phyloP scores from a whole-genome alignment of 2,113 vertebrate genomes.

The Halichoerus grypus region DNA sequence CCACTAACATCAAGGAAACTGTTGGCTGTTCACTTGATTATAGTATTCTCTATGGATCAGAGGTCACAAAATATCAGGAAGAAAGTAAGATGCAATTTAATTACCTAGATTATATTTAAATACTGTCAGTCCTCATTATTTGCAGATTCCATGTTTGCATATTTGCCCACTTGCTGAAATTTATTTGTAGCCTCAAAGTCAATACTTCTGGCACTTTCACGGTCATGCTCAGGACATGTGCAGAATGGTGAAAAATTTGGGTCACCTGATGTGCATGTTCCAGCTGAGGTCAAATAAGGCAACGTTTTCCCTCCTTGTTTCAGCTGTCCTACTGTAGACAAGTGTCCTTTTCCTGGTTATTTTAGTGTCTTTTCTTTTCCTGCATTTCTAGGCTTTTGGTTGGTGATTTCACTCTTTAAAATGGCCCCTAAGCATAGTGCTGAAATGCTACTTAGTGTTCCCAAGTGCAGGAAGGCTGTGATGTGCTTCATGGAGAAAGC shows the following conservation, averaged over 20 bases:
- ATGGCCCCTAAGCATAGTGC: background rate
- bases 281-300: background rate
- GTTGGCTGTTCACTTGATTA: background rate
- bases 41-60: background rate
- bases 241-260: background rate
- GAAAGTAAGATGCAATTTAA: conserved; percentile 32
- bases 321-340: background rate
- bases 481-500: background rate
- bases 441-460: background rate
- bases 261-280: background rate
- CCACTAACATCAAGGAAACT: background rate
- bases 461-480: background rate
- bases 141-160: background rate
- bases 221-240: background rate
- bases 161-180: background rate
- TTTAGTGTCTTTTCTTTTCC: background rate
- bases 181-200: background rate
- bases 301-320: background rate
- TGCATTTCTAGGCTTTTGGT: background rate
- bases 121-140: background rate
- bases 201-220: background rate
- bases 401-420: conserved; percentile 2
- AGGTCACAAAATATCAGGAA: conserved; percentile 20
- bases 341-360: background rate
- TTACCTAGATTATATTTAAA: background rate